phyloP scores from a whole-genome alignment of 2,888 invertebrate species.

The Andrena camellia region DNA sequence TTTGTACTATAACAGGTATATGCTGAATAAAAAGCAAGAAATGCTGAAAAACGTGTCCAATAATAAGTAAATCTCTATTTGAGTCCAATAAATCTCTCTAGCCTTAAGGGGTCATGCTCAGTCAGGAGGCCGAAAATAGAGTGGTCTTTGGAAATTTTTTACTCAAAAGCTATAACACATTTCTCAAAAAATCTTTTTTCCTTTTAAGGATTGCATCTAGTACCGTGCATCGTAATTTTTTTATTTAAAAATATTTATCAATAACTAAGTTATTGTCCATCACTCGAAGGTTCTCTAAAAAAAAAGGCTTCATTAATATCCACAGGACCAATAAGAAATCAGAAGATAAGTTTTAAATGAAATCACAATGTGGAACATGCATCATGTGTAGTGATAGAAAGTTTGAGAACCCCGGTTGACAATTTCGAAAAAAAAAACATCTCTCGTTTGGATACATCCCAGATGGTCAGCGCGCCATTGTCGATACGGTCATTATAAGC shows the following conservation, averaged over 20 bases:
- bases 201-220: no score
- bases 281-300: no score
- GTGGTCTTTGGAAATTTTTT: no score
- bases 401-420: background rate
- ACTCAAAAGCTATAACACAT: no score
- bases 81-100: background rate
- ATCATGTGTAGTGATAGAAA: background rate
- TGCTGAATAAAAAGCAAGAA: background rate
- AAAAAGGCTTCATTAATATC: no score
- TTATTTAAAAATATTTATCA: no score
- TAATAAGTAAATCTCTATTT: background rate
- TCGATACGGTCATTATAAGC: slow-evolving; percentile 7
- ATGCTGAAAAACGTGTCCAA: slow-evolving; percentile 3
- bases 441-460: background rate
- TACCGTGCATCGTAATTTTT: no score
- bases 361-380: background rate
- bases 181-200: no score
- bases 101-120: no score
- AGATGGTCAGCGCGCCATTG: background rate
- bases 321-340: background rate
- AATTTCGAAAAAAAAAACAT: background rate
- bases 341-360: background rate
- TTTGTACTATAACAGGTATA: background rate
- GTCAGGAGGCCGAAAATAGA: no score
- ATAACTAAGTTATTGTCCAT: no score